Percentiles rank a stretch among this genome's conserved stretches.
phyloP scores from a whole-genome alignment of 2,888 invertebrate species.

The Catocala fraxini region DNA sequence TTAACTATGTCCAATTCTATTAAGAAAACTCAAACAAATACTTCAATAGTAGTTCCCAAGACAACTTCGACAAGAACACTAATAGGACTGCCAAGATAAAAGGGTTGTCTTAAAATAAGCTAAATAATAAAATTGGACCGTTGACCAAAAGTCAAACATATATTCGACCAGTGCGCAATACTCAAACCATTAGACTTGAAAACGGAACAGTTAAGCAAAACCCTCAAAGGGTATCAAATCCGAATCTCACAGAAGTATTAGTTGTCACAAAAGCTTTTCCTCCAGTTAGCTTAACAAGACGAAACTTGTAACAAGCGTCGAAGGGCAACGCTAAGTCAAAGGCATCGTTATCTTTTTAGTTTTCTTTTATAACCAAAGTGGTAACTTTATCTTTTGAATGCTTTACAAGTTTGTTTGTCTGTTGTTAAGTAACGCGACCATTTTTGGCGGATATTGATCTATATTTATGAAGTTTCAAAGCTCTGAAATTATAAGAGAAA shows the following conservation, averaged over 20 bases:
- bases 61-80: no score
- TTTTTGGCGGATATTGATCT: slow-evolving; percentile 13
- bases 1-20: no score
- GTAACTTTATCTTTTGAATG: slow-evolving; percentile 48
- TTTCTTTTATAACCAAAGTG: slow-evolving; percentile 55
- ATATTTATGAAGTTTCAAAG: slow-evolving; percentile 4
- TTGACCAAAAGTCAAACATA: no score
- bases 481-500: not conserved
- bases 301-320: slow-evolving; percentile 63
- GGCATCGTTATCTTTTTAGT: slow-evolving; percentile 64
- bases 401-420: slow-evolving; percentile 45
- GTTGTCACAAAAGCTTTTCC: slow-evolving; percentile 56
- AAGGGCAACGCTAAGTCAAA: slow-evolving; percentile 56
- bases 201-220: not conserved
- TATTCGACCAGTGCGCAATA: not conserved
- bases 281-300: slow-evolving; percentile 60
- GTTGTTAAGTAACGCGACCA: slow-evolving; percentile 37
- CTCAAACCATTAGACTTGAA: not conserved
- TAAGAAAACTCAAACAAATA: no score
- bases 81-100: no score
- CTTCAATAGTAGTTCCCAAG: no score
- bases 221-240: slow-evolving; percentile 44
- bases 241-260: slow-evolving; percentile 43
- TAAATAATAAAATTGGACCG: no score
- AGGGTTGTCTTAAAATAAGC: no score